A percentile compares a stretch with the other conserved stretches of the same genome.
phyloP scores from a whole-genome alignment of 1,140 invertebrate genomes.

The Brachionus rotundiformis region DNA sequence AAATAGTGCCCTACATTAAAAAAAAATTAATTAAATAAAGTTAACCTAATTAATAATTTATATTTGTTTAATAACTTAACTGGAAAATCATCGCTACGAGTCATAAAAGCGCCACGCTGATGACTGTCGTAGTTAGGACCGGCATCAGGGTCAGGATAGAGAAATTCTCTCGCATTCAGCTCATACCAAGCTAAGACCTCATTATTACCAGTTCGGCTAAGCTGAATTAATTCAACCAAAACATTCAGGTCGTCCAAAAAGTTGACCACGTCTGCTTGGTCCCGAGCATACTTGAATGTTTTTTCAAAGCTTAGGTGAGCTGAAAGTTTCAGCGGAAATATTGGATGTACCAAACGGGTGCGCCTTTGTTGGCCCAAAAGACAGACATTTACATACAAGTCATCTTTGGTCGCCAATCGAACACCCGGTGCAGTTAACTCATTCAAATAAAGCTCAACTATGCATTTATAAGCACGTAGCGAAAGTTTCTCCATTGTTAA shows the following conservation, averaged over 20 bases:
- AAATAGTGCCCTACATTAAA: not conserved
- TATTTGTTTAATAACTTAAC: constrained; percentile 55
- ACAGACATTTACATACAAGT: constrained; percentile 60
- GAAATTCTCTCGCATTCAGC: constrained; percentile 59
- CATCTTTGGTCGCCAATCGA: constrained; percentile 61
- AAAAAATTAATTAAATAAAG: not conserved
- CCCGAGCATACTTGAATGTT: constrained; percentile 52
- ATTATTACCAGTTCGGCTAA: constrained; percentile 53
- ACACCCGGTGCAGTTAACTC: constrained; percentile 61
- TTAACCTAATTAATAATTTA: not conserved
- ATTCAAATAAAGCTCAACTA: constrained; percentile 58
- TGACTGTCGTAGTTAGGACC: constrained; percentile 57
- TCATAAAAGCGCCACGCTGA: constrained; percentile 58
- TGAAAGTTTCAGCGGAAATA: constrained; percentile 59
- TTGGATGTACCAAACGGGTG: constrained; percentile 56
- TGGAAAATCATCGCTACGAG: constrained; percentile 59
- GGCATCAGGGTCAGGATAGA: constrained; percentile 59
- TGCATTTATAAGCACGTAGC: constrained; percentile 57
- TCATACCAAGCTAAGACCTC: constrained; percentile 57
- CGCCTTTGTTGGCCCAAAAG: constrained; percentile 61
- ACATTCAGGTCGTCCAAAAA: constrained; percentile 59
- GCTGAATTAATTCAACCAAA: constrained; percentile 59
- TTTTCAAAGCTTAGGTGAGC: constrained; percentile 62
- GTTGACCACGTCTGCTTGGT: constrained; percentile 49
- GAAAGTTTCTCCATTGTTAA: constrained; percentile 56